These are phyloP conservation scores for Pogonus chalceus DNA, from an alignment of 1,140 invertebrate species.

Conservation along the genomic window DNA sequence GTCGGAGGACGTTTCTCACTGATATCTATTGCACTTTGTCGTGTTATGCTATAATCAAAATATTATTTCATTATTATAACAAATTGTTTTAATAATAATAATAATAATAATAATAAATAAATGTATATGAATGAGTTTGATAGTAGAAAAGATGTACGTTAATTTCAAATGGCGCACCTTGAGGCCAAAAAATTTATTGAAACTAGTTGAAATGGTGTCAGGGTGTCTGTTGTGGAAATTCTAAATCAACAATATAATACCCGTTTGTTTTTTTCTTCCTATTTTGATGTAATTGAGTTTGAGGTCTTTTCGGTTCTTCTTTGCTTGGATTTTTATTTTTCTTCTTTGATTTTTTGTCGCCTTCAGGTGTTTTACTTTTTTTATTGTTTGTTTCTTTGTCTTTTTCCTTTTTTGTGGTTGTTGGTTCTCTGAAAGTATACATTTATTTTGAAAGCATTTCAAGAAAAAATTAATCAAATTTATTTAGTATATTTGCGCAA, in stretches of 20 bases:
- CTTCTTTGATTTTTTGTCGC: too few relatives aligned
- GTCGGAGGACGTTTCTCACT: constrained; percentile 10
- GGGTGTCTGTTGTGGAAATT: neutral
- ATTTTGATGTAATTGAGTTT: too few relatives aligned
- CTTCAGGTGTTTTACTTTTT: neutral
- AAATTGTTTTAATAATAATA: neutral
- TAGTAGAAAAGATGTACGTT: too few relatives aligned
- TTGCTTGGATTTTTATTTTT: too few relatives aligned
- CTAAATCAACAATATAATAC: neutral
- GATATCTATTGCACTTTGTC: constrained; percentile 18
- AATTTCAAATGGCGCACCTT: too few relatives aligned
- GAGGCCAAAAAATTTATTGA: too few relatives aligned
- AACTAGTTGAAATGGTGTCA: too few relatives aligned
- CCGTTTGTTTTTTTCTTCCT: neutral
- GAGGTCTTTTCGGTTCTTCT: neutral
- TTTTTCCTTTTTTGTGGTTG: neutral
- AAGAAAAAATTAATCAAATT: too few relatives aligned
- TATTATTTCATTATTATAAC: neutral
- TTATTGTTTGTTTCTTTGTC: neutral
- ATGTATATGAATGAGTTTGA: too few relatives aligned
- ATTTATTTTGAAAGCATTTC: neutral
- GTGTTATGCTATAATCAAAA: constrained; percentile 15
- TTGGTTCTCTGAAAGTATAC: too few relatives aligned
- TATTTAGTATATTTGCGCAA: too few relatives aligned
- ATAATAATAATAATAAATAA: too few relatives aligned